phyloP scores from a whole-genome alignment of 1,140 invertebrate species.

The Matsumurasca onukii region DNA sequence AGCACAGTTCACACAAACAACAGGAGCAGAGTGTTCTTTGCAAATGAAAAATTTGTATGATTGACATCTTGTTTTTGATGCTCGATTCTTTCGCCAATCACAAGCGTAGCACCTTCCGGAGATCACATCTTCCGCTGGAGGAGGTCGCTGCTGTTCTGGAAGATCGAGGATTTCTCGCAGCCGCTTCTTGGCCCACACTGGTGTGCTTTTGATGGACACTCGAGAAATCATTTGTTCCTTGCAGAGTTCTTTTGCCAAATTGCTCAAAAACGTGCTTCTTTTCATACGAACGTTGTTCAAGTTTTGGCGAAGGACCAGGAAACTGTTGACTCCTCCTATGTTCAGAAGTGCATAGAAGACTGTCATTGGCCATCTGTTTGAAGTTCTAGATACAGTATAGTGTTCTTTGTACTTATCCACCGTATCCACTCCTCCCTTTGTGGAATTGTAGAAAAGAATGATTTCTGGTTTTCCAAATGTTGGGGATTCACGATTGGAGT shows the following conservation, averaged over 20 bases:
- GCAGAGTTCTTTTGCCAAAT: background rate
- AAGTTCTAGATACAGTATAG: too few species aligned
- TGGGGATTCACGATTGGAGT: too few species aligned
- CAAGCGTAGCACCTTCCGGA: background rate
- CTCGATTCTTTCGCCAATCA: background rate
- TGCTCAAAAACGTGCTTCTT: background rate
- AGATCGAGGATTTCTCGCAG: background rate
- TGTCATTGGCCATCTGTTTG: constrained; percentile 44
- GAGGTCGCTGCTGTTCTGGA: background rate
- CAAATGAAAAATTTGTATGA: too few species aligned
- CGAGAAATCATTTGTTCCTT: background rate
- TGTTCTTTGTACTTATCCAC: too few species aligned
- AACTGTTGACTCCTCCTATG: constrained; percentile 42
- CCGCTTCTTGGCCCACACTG: background rate
- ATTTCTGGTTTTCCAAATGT: too few species aligned
- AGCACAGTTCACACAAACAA: too few species aligned
- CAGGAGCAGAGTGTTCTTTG: too few species aligned
- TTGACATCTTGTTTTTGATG: constrained; percentile 7
- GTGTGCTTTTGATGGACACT: background rate
- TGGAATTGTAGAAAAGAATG: too few species aligned
- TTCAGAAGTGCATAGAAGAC: constrained; percentile 45
- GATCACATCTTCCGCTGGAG: background rate
- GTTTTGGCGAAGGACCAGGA: background rate
- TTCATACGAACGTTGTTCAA: background rate
- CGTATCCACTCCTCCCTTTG: too few species aligned